Conservation (phyloP, 2,888 invertebrate species). For the Tetheella fluctuosa region DNA sequence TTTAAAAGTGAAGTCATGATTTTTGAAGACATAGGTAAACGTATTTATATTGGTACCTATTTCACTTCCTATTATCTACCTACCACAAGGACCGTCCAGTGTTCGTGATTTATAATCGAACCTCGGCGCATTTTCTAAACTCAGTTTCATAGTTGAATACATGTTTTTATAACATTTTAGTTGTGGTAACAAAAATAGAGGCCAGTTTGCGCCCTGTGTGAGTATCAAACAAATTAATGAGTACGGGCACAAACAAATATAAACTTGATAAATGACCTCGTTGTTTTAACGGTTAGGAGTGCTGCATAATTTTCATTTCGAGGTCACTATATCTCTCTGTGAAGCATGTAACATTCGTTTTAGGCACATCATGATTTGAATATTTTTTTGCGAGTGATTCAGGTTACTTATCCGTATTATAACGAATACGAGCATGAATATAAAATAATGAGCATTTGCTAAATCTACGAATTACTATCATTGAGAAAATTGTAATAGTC, state of each 20-base stretch:
- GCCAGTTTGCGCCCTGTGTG: not conserved
- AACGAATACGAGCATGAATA: slow-evolving; percentile 4
- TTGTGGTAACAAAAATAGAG: not conserved
- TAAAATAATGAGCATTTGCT: not conserved
- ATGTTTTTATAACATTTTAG: not conserved
- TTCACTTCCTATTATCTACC: slow-evolving; percentile 43
- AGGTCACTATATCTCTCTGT: slow-evolving; percentile 74
- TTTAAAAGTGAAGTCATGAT: slow-evolving; percentile 56
- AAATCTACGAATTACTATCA: not conserved
- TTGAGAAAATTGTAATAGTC: slow-evolving; percentile 38
- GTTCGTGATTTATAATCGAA: no score
- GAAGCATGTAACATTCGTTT: slow-evolving; percentile 72
- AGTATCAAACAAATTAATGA: slow-evolving; percentile 42
- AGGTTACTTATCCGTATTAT: not conserved
- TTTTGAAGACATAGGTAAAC: slow-evolving; percentile 35
- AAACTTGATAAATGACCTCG: slow-evolving; percentile 80
- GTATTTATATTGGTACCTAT: not conserved
- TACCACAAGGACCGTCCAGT: slow-evolving; percentile 50
- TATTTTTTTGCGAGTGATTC: slow-evolving; percentile 44
- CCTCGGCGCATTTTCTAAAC: no score
- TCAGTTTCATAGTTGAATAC: not conserved
- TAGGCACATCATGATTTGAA: slow-evolving; percentile 60
- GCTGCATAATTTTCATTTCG: slow-evolving; percentile 80
- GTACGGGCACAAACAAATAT: slow-evolving; percentile 75
- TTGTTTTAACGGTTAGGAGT: slow-evolving; percentile 79